Evolutionary conservation across 2,113 vertebrate genomes (phyloP).

Genomic region (Dicrurus megarhynchus): DNA sequence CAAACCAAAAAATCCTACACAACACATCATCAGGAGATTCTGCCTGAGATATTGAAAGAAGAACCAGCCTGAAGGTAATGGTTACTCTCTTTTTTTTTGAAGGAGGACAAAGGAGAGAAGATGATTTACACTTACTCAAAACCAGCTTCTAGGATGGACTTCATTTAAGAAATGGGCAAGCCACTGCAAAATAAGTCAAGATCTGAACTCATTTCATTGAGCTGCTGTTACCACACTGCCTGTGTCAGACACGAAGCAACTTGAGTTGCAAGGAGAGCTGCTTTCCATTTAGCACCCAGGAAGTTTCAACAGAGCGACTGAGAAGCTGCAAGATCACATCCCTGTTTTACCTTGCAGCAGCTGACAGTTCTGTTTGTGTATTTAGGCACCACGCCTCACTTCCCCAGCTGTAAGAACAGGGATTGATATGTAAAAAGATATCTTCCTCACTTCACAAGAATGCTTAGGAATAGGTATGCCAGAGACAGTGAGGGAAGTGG

Average conservation of each 20-base stretch:
- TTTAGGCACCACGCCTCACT: neutral
- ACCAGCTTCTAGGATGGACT: neutral
- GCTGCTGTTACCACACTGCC: neutral
- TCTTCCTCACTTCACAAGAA: neutral
- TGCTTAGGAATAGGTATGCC: neutral
- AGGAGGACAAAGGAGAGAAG: neutral
- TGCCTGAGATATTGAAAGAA: neutral
- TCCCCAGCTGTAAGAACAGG: neutral
- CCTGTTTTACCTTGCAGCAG: neutral
- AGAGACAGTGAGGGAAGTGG: neutral
- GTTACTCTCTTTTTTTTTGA: neutral
- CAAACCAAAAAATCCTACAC: neutral
- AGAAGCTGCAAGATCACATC: neutral
- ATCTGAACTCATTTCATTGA: neutral
- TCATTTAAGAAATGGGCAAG: neutral
- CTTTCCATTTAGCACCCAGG: neutral
- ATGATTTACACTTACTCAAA: neutral
- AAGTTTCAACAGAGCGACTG: neutral
- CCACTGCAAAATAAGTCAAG: neutral
- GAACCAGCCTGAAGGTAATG: neutral
- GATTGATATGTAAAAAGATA: too few relatives aligned
- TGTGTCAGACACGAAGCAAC: rapidly evolving
- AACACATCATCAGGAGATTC: neutral
- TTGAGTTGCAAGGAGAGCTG: neutral
- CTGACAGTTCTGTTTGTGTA: neutral